Evolutionary conservation across 37 sponge, comb jelly and placozoan species (phyloP), one percentile per base, ranked within the genome.

Genomic region (Axinella damicornis): DNA sequence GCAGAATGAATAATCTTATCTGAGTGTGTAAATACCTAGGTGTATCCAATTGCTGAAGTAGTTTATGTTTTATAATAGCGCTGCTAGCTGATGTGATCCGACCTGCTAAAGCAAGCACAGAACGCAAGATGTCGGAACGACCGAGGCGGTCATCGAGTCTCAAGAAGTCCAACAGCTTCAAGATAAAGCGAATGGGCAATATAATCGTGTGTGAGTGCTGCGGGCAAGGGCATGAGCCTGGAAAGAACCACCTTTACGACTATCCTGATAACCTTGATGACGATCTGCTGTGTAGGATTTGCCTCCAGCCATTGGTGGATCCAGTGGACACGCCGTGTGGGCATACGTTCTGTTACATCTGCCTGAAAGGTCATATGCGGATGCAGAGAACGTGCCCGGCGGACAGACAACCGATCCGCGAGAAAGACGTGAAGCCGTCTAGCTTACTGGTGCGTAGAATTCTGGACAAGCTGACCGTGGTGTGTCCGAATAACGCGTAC

Each of bases 401-500:
- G 5, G 92, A 95, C 75, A 53, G 74, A 59, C 74, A 63, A 30
- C 30, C 74, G 22, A 57, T 88, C 24, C 41, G 62, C 20, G 80
- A 84, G 14, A 73, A 31, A 33, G 89, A 86, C 62, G 69, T 95
- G 17, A 66, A 77, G 21, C 95, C 67, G 0, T 76, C 89, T 31
- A 89, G 90, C 55, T 22, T 85, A 4, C 76, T 95, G 17, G 95
- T 95, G 62, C 67, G 92, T 36, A 91, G 74, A 41, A 70, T 95
- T 11, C 80, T 95, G 65, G 95, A 92, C 69, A 95, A 92, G 62
- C 69, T 95, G 71, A 81, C 60, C 21, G 95, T 95, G 30, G 83
- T 89, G 62, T 95, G 95, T 58, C 95, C 95, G 20, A 95, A 95
- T 59, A 95, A 82, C 71, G 91, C 79, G 22, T 92, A 95, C 78